Base-by-base conservation (phyloP, 2,797 vertebrate species). In the Apodemus agrarius region DNA sequence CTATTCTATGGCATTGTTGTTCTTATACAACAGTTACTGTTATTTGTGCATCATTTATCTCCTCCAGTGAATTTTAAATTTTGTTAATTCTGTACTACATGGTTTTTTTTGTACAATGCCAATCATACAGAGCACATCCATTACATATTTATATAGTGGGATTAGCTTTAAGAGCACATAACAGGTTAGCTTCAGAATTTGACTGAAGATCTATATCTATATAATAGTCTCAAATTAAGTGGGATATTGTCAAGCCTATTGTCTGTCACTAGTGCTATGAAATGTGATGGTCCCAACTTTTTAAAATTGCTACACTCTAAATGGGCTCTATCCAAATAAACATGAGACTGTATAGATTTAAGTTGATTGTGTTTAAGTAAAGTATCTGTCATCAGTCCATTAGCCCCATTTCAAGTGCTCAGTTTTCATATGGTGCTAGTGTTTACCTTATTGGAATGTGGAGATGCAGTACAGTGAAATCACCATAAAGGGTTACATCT, bases 1-100 rank as follows among this genome's bases (percentile, higher is more conserved):
- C 34, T 82, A 9, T 54, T 94, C 65, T 86, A 43, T 72, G n/a
- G 13, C 79, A 57, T 46, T 89, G 65, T 75, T 24, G 59, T 78
- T 96, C 40, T 95, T 91, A 43, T 83, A 24, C 21, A 90, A 43
- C 31, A 24, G 52, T 89, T 95, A 93, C 46, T 91, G n/a, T 88
- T 87, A 92, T 88, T 90, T 90, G 46, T 72, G 40, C 95, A 90
- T 87, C 31, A 81, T 7, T 84, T 82, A 85, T 96, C n/a, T 94
- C 29, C 10, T 63, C 9, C 78, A 78, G 9, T 76, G 26, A 89
- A 89, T 76, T 76, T 91, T 63, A 94, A 84, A 88, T 40, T 90
- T 95, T 17, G 67, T 57, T n/a, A 85, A 89, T 69, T 4, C 16
- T 90, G 19, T 52, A 11, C 65, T 93, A 72, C 61, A 37, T 87